A percentile compares a stretch with the other conserved stretches of the same genome.
Conservation (phyloP, 2,113 vertebrate genomes). For the Calypte anna region DNA sequence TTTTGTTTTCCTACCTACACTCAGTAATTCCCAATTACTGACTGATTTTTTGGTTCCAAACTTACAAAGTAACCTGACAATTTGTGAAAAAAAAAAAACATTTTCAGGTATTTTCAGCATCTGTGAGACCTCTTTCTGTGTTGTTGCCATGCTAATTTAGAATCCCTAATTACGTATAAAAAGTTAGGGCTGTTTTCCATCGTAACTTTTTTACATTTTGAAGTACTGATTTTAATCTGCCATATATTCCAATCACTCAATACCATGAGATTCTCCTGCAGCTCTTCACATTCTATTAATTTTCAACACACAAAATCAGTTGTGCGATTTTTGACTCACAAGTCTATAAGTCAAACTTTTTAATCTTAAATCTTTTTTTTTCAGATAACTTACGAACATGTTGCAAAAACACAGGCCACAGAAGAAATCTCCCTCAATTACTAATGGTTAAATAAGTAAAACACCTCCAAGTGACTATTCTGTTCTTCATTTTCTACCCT, state of each 20-base stretch:
- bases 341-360: not conserved
- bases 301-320: not conserved
- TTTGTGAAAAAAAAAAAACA: not conserved
- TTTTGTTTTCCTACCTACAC: not conserved
- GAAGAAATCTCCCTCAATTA: not conserved
- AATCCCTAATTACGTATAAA: not conserved
- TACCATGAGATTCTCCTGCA: not conserved
- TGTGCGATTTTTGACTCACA: no score
- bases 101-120: not conserved
- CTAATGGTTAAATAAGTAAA: not conserved
- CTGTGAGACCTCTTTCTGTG: not conserved
- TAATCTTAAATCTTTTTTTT: not conserved
- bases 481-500: not conserved
- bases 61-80: not conserved
- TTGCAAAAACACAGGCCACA: not conserved
- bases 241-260: not conserved
- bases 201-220: accelerated
- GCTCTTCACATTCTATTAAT: not conserved
- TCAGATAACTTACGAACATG: not conserved
- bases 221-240: not conserved
- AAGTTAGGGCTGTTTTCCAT: not conserved
- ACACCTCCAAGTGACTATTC: not conserved
- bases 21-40: not conserved
- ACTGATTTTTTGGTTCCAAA: not conserved
- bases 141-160: not conserved